A percentile compares a stretch with the other conserved stretches of the same genome.
Conservation (phyloP, 2,113 vertebrate genomes). For the Nycticebus coucang region DNA sequence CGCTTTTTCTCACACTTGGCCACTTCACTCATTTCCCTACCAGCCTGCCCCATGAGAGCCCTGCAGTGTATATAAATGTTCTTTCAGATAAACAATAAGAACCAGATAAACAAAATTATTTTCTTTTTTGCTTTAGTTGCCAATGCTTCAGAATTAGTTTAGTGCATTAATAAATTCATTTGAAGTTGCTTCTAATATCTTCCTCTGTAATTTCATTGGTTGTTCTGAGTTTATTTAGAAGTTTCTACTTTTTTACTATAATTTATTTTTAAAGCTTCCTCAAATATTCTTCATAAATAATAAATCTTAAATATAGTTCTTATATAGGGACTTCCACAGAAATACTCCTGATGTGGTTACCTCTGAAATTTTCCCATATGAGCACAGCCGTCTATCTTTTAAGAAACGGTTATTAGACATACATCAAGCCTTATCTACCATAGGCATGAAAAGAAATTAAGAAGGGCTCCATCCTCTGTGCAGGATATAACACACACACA, state of each 20-base stretch:
- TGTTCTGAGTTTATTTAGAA: not conserved
- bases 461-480: not conserved
- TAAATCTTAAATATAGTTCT: not conserved
- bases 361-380: not conserved
- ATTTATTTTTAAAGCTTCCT: constrained; percentile 2
- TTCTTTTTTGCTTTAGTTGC: not conserved
- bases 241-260: not conserved
- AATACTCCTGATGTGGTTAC: not conserved
- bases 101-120: not conserved
- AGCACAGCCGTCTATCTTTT: not conserved
- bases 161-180: constrained; percentile 21
- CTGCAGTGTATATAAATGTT: not conserved
- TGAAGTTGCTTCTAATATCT: constrained; percentile 4
- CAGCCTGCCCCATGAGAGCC: fast-evolving
- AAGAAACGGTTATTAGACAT: not conserved
- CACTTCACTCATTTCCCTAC: not conserved
- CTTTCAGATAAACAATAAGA: not conserved
- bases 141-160: not conserved
- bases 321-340: not conserved
- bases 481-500: too few relatives aligned
- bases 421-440: not conserved
- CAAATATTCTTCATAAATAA: constrained; percentile 9
- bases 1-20: not conserved
- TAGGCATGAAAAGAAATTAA: not conserved
- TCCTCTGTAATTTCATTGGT: not conserved